These are phyloP conservation scores for Mico argentatus DNA, from an alignment of 2,797 vertebrate species.

Conservation along the genomic window DNA sequence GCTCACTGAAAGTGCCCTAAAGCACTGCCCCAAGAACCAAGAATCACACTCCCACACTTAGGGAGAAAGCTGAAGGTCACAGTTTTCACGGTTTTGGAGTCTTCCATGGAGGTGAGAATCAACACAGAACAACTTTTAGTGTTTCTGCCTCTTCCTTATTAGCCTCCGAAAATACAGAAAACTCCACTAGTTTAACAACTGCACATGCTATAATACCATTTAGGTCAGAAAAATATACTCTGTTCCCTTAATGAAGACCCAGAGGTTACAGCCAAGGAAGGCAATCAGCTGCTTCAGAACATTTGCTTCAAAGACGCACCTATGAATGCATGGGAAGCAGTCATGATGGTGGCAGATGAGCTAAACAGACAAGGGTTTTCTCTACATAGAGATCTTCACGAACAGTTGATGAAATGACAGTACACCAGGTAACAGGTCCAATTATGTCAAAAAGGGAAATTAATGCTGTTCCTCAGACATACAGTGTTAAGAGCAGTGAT, in stretches of 20 bases:
- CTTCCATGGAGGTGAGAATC: background rate
- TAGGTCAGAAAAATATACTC: background rate
- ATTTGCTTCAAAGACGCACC: background rate
- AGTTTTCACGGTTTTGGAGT: background rate
- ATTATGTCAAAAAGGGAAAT: background rate
- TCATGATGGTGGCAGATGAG: fast-evolving
- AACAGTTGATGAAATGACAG: background rate
- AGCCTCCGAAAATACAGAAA: background rate
- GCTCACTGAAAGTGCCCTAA: background rate
- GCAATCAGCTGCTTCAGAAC: background rate
- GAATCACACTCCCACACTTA: background rate
- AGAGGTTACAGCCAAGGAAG: background rate
- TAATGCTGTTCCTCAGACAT: background rate
- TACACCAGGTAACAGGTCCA: background rate
- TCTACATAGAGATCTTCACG: background rate
- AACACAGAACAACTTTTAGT: background rate
- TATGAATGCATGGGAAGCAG: fast-evolving
- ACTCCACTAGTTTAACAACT: background rate
- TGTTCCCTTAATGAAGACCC: background rate
- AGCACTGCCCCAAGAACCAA: background rate
- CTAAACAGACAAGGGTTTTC: background rate
- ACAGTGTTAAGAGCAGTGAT: background rate
- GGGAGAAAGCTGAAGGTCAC: background rate
- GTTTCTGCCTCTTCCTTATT: background rate
- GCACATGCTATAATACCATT: background rate